Evolutionary conservation across 2,888 invertebrate species (phyloP).

Genomic region (Chalcis sispes): DNA sequence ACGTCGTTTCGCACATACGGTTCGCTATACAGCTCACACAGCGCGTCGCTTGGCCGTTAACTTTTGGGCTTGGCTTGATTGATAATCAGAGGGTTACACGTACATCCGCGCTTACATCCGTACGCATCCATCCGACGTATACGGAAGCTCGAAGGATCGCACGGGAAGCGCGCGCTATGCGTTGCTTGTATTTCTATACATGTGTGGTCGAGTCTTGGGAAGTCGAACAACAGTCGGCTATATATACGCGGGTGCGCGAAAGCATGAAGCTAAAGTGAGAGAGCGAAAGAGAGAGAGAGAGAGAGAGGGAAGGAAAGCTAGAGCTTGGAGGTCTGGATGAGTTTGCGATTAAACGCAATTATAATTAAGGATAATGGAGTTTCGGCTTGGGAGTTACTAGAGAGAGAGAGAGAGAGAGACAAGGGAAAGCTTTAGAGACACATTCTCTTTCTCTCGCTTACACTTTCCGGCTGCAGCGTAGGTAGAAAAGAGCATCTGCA

Average conservation of each 20-base stretch:
- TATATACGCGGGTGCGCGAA: no score
- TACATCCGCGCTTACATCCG: neutral
- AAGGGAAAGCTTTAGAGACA: no score
- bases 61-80: conserved; percentile 42
- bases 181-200: neutral
- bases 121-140: no score
- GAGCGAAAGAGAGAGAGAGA: neutral
- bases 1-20: no score
- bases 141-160: no score
- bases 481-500: no score
- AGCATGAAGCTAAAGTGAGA: no score
- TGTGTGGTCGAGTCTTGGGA: neutral
- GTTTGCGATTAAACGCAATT: conserved; percentile 73
- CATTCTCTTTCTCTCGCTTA: no score
- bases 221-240: no score
- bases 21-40: no score
- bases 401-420: conserved; percentile 50
- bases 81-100: conserved; percentile 34
- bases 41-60: conserved; percentile 23
- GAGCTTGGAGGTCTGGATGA: conserved; percentile 63
- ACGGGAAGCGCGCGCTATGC: neutral
- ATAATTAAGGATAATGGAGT: conserved; percentile 74
- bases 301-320: no score
- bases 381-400: conserved; percentile 68
- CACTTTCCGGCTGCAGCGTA: no score